Conservation (phyloP, 1,140 invertebrate species). For the Meteorus sp. region DNA sequence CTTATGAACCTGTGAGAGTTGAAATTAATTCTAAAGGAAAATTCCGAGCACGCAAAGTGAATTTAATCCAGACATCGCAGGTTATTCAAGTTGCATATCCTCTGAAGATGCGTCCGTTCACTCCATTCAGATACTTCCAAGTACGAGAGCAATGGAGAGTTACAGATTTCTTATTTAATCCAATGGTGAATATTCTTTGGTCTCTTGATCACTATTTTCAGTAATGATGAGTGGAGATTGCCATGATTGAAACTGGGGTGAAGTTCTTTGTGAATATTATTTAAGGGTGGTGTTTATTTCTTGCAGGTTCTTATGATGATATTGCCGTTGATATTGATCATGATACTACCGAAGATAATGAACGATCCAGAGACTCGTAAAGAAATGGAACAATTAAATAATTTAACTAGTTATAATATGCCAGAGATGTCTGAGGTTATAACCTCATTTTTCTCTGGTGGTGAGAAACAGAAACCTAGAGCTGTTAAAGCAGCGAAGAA, state of each 20-base stretch:
- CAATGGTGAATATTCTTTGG: conserved; percentile 68
- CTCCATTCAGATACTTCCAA: conserved; percentile 90
- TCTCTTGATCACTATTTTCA: not conserved
- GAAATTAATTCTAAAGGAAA: conserved; percentile 97
- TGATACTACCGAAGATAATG: conserved; percentile 95
- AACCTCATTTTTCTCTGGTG: conserved; percentile 76
- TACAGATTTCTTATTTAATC: conserved; percentile 94
- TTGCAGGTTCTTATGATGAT: conserved; percentile 91
- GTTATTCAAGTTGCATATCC: conserved; percentile 90
- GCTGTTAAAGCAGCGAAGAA: conserved; percentile 70
- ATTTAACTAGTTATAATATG: conserved; percentile 81
- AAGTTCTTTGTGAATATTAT: too few relatives aligned
- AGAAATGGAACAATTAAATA: conserved; percentile 88
- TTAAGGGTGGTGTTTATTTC: conserved; percentile 4
- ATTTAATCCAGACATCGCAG: conserved; percentile 89
- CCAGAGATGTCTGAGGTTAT: conserved; percentile 91
- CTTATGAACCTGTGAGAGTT: conserved; percentile 89
- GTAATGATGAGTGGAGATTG: too few relatives aligned
- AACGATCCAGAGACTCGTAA: conserved; percentile 94
- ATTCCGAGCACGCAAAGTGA: conserved; percentile 91
- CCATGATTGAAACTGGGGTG: too few relatives aligned
- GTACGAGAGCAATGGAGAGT: conserved; percentile 91
- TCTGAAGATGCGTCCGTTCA: conserved; percentile 80
- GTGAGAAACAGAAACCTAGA: conserved; percentile 65
- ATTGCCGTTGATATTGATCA: conserved; percentile 84